Evolutionary conservation across 1,140 invertebrate species (phyloP).

Genomic region (Papilio polyxenes): DNA sequence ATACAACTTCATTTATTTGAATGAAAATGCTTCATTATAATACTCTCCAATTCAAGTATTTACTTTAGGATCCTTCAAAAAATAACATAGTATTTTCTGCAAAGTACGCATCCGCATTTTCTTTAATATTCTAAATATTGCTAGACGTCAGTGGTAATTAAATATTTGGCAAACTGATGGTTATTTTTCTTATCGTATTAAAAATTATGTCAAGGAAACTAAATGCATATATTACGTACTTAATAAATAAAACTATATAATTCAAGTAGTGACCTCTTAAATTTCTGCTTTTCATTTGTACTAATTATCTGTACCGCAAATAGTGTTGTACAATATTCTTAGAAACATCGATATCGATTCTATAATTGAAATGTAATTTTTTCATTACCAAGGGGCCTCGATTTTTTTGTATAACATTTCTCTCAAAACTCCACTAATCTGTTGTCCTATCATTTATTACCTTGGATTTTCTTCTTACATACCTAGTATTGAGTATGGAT

Average conservation of each 20-base stretch:
- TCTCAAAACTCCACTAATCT: too few relatives aligned
- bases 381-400: too few relatives aligned
- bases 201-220: neutral
- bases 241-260: neutral
- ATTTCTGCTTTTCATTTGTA: constrained; percentile 1
- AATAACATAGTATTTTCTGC: neutral
- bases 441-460: too few relatives aligned
- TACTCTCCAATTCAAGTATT: too few relatives aligned
- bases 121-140: neutral
- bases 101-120: neutral
- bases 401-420: too few relatives aligned
- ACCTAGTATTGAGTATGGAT: too few relatives aligned
- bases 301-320: neutral
- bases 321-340: neutral
- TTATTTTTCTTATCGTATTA: neutral
- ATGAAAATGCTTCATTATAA: too few relatives aligned
- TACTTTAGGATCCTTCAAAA: neutral
- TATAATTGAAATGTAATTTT: neutral
- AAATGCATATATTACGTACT: neutral
- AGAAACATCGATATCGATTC: constrained; percentile 17
- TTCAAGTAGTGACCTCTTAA: neutral
- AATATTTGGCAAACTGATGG: too few relatives aligned
- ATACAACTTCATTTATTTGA: too few relatives aligned
- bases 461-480: too few relatives aligned
- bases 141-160: neutral